Base-by-base conservation (phyloP, 2,888 invertebrate genomes). In the Cactoblastis cactorum region DNA sequence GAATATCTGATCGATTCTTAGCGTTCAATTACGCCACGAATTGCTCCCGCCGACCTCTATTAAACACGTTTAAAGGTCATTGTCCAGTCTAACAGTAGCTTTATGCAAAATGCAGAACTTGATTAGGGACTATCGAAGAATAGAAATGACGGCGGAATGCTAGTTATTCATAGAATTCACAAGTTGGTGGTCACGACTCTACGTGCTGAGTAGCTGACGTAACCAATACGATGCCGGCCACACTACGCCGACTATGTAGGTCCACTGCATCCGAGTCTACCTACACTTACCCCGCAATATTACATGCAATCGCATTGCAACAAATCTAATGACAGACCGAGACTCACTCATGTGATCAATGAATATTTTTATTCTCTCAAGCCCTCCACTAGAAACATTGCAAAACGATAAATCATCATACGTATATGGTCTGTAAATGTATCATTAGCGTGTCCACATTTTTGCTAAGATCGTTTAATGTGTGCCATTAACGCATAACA, bases 171-270 rank as follows among this genome's bases (percentile, higher is more conserved):
- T 53, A 41, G 55, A 48, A 45, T 52, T 54, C 47, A 50, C 54
- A 52, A 52, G 47, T 50, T 45, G 39, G 37, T 51, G 45, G 45
- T 50, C 55, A 51, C 45, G 52, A 49, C 19, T 49, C 22, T 56
- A 59, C 61, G 64, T 54, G 63, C 62, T 59, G 62, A 61, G 62
- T 43, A 68, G 65, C 63, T 83, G 77, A 77, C 73, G 83, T 75
- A 83, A 82, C 67, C 65, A 69, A 71, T 68, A 64, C 71, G 73
- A 76, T 74, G 66, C 69, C 65, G 63, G 77, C 65, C 61, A 82
- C 83, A 83, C 77, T 74, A 82, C 74, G 71, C 60, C 77, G 82
- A 58, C 41, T 76, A 83, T 79, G 74, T 83, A 82, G 86, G 86
- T 82, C 71, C 58, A 55, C 53, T 57, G 56, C 56, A 56, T 59